Evolutionary conservation across 2,888 invertebrate genomes (phyloP), one percentile per base, ranked within the genome.

Genomic region (Phania funesta): DNA sequence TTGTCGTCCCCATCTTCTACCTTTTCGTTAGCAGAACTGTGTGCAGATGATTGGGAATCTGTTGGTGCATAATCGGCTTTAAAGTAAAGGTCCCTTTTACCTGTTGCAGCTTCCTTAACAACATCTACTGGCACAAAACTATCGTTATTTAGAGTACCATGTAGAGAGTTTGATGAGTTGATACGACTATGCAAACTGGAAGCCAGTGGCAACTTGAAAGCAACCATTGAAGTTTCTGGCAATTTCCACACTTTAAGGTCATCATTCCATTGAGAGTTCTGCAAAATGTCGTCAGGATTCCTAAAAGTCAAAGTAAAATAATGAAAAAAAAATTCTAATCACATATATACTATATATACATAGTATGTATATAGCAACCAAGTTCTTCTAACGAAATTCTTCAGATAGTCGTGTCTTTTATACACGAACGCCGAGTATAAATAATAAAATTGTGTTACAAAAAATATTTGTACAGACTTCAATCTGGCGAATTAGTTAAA

Each of bases 221-320:
- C 92, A 35, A 93, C 92, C 48, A 94, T 91, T 6, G 92, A 89
- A 64, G 95, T 87, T 80, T 95, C 94, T 0, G 96, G 96, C 70
- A 96, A 88, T 86, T 92, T 92, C 94, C 95, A 96, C 67, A 92
- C 92, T 86, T 94, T 93, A 1, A 93, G 91, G 75, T 96, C 95
- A 78, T 96, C 96, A 87, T 95, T 94, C 96, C 96, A 96, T 52
- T 92, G 87, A 0, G 95, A 93, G 81, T 94, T 93, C 64, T 93
- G 91, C 87, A 94, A 94, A 24, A 96, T 93, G 62, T 91, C 90
- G 73, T 96, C 95, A 44, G 96, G 89, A 90, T 96, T 94, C 89
- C 94, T 93, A 60, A 56, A 62, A 52, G n/a, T n/a, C n/a, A n/a
- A n/a, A n/a, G n/a, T n/a, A n/a, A n/a, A n/a, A n/a, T n/a, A n/a